These are phyloP conservation scores for Drosophila persimilis DNA, from an alignment of 1,140 invertebrate species.

Conservation along the genomic window DNA sequence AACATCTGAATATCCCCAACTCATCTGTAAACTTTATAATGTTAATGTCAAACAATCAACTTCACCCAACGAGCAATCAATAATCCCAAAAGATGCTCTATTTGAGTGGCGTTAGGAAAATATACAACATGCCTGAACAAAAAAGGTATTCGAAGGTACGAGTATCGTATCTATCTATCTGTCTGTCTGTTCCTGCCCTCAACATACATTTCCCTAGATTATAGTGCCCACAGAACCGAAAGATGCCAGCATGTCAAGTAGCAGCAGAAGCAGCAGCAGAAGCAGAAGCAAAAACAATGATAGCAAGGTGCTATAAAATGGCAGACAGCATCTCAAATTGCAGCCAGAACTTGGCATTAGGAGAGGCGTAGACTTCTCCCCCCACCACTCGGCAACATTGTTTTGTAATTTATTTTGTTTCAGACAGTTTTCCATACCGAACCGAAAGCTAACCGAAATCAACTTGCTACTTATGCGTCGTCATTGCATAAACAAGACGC, in stretches of 20 bases:
- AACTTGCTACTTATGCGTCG: conserved; percentile 77
- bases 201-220: conserved; percentile 60
- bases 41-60: conserved; percentile 22
- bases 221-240: conserved; percentile 63
- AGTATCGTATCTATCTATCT: background rate
- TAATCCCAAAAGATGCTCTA: conserved; percentile 40
- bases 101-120: conserved; percentile 70
- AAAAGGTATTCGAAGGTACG: conserved; percentile 15
- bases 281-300: conserved; percentile 29
- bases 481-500: conserved; percentile 66
- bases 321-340: conserved; percentile 50
- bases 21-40: conserved; percentile 8
- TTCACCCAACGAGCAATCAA: conserved; percentile 34
- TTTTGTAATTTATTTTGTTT: conserved; percentile 81
- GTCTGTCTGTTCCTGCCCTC: conserved; percentile 3
- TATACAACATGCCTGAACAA: conserved; percentile 39
- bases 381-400: conserved; percentile 53
- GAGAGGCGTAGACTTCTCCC: conserved; percentile 1
- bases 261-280: conserved; percentile 3
- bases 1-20: background rate
- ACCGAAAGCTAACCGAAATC: conserved; percentile 33
- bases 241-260: conserved; percentile 71
- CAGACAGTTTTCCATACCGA: conserved; percentile 66
- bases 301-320: conserved; percentile 58
- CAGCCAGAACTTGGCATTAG: conserved; percentile 31